Conservation (phyloP, 2,797 vertebrate species). For the Tangara arthus region DNA sequence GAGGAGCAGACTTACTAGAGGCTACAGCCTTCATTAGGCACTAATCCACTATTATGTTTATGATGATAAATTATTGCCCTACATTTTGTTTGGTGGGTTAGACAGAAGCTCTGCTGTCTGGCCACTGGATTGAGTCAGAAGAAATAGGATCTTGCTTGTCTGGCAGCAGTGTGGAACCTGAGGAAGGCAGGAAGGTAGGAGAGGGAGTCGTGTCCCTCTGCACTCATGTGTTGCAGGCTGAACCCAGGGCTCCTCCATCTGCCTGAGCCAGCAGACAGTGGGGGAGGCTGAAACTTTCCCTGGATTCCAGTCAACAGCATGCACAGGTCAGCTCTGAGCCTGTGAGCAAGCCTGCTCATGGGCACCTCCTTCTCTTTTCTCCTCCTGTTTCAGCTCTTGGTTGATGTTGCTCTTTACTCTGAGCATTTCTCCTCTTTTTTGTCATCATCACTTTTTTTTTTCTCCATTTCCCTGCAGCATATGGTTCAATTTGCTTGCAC, state of each 20-base stretch:
- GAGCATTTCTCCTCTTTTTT: background rate
- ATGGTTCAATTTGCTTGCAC: background rate
- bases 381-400: background rate
- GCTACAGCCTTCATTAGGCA: background rate
- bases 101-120: background rate
- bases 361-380: background rate
- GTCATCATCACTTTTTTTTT: fast-evolving
- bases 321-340: background rate
- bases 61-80: background rate
- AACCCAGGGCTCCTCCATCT: background rate
- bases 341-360: background rate
- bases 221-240: background rate
- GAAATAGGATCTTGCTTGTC: background rate
- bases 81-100: background rate
- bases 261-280: background rate
- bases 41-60: background rate
- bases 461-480: background rate
- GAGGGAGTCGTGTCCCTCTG: background rate
- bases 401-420: background rate
- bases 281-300: background rate
- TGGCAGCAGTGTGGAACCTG: background rate
- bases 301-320: background rate
- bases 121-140: background rate
- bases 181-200: background rate
- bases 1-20: background rate